phyloP scores from a whole-genome alignment of 2,888 invertebrate genomes.

The Agrochola circellaris region DNA sequence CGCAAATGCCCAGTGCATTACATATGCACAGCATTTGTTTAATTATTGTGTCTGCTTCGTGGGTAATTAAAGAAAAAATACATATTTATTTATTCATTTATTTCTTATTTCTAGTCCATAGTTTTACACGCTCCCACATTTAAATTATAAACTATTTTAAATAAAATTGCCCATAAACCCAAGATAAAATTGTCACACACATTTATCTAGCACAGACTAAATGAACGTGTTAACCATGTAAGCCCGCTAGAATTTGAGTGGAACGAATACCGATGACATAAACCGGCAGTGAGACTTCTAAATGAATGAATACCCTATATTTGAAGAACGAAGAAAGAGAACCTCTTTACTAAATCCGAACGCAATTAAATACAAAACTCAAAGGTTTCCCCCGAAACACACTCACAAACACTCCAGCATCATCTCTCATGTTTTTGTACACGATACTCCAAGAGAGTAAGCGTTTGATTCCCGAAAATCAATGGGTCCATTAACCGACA shows the following conservation, averaged over 20 bases:
- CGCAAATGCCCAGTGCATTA: no score
- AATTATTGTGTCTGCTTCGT: background rate
- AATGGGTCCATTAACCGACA: conserved; percentile 85
- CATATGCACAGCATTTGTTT: no score
- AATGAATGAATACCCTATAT: background rate
- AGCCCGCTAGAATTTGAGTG: background rate
- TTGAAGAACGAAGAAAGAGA: background rate
- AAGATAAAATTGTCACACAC: no score
- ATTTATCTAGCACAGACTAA: background rate
- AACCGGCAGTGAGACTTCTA: background rate
- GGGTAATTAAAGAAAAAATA: background rate
- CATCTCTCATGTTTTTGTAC: conserved; percentile 70
- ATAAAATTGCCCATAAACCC: no score
- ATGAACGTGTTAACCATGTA: background rate
- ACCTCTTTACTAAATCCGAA: background rate
- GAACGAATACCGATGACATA: background rate
- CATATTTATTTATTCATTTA: background rate
- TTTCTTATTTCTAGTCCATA: no score
- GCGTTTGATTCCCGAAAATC: conserved; percentile 82
- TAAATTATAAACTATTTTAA: no score
- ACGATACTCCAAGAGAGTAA: conserved; percentile 70
- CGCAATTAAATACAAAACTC: background rate
- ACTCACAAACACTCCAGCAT: conserved; percentile 22
- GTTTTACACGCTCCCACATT: no score
- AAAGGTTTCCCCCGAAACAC: conserved; percentile 2